Evolutionary conservation across 2,113 vertebrate genomes (phyloP).

Genomic region (Gambusia affinis): DNA sequence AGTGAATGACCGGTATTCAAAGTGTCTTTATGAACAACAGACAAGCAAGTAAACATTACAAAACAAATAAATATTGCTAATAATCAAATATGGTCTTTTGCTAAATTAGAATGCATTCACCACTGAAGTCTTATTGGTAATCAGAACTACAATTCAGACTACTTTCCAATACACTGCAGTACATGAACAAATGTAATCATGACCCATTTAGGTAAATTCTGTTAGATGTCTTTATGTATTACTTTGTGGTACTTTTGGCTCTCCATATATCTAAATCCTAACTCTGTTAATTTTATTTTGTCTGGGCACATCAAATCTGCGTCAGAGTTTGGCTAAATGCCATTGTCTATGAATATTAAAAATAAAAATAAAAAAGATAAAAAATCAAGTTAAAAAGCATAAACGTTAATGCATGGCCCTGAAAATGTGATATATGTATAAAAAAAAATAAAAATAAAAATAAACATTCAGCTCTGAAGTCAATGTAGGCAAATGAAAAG

Average conservation of each 20-base stretch:
- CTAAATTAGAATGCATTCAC: background rate
- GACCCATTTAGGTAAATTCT: background rate
- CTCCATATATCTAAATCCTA: background rate
- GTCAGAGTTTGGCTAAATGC: background rate
- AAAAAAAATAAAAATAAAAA: too few species aligned
- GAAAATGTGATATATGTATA: background rate
- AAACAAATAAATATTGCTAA: background rate
- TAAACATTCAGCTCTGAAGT: conserved; percentile 3
- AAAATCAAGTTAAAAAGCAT: background rate
- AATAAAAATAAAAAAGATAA: background rate
- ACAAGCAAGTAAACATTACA: background rate
- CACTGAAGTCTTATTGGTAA: background rate
- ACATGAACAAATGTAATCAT: background rate
- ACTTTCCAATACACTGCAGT: background rate
- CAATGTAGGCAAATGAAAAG: conserved; percentile 51
- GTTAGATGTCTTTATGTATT: background rate
- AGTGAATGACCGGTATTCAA: too few species aligned
- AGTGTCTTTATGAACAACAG: background rate
- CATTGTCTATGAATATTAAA: background rate
- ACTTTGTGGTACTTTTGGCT: background rate
- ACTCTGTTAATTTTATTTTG: conserved; percentile 3
- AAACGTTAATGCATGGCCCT: conserved; percentile 18
- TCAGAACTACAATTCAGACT: background rate
- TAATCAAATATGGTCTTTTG: background rate
- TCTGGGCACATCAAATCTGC: conserved; percentile 22